Conservation (phyloP, 2,797 vertebrate genomes). For the Trachurus trachurus region DNA sequence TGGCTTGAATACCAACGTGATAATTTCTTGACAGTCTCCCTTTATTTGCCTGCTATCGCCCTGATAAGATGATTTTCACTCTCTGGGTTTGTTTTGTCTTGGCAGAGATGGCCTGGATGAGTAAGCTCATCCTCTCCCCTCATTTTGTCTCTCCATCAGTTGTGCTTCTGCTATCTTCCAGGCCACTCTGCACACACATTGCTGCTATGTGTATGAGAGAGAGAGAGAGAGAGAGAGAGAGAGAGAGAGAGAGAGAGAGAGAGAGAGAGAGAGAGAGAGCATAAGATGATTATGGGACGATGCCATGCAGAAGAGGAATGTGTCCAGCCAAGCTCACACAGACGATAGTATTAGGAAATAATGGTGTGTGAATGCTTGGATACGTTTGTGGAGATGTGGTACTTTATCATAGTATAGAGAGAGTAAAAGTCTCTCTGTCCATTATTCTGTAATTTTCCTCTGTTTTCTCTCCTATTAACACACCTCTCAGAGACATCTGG, state of each 20-base stretch:
- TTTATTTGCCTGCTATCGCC: conserved; percentile 80
- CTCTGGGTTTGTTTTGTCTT: conserved; percentile 77
- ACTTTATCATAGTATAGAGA: conserved; percentile 49
- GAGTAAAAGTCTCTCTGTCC: conserved; percentile 47
- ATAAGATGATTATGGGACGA: conserved; percentile 73
- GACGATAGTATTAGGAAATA: conserved; percentile 61
- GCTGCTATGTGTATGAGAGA: conserved; percentile 45
- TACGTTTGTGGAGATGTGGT: conserved; percentile 47
- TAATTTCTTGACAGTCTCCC: conserved; percentile 80
- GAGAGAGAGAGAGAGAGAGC: conserved; percentile 46
- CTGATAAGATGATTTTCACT: conserved; percentile 82
- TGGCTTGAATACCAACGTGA: conserved; percentile 81
- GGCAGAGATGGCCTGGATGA: conserved; percentile 75
- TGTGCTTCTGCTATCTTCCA: conserved; percentile 63
- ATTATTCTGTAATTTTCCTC: conserved; percentile 40
- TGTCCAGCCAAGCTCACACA: conserved; percentile 59
- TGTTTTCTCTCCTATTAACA: conserved; percentile 41
- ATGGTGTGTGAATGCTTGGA: conserved; percentile 60
- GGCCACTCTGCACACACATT: conserved; percentile 57
- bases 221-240: conserved; percentile 47
- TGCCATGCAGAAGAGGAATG: conserved; percentile 66
- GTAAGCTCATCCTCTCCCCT: conserved; percentile 69
- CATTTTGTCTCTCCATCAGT: conserved; percentile 78
- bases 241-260: conserved; percentile 45
- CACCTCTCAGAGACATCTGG: conserved; percentile 33